phyloP scores from a whole-genome alignment of 2,797 vertebrate species.

The Myotis vivesi region DNA sequence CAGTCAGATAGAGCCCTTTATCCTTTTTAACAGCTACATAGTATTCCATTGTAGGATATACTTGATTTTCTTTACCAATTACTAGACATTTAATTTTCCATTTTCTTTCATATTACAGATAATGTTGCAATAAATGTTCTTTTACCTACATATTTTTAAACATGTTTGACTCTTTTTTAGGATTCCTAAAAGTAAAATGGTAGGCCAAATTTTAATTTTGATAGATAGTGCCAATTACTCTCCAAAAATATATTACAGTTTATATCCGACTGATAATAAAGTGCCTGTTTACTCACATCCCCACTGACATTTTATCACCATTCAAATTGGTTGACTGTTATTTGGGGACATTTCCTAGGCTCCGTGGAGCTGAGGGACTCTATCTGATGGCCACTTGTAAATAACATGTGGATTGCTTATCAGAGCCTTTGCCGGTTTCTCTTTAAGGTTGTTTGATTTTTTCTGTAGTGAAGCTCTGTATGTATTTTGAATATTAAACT shows the following conservation, averaged over 20 bases:
- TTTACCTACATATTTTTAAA: background rate
- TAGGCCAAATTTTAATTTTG: background rate
- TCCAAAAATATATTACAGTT: background rate
- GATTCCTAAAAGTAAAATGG: background rate
- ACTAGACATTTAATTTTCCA: background rate
- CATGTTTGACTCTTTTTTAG: background rate
- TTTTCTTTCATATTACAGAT: background rate
- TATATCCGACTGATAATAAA: background rate
- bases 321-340: background rate
- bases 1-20: too few species aligned
- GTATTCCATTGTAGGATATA: rapidly evolving
- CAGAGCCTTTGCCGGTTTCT: background rate
- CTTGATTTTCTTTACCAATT: background rate
- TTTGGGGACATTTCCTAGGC: background rate
- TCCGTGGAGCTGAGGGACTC: background rate
- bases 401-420: background rate
- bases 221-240: background rate
- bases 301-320: background rate
- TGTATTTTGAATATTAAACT: background rate
- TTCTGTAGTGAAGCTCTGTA: background rate
- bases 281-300: background rate
- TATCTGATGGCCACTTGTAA: rapidly evolving
- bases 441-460: background rate
- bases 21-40: background rate
- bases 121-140: background rate